Conservation (phyloP, 1,140 invertebrate species). For the Pseudomyrmex flavicornis region DNA sequence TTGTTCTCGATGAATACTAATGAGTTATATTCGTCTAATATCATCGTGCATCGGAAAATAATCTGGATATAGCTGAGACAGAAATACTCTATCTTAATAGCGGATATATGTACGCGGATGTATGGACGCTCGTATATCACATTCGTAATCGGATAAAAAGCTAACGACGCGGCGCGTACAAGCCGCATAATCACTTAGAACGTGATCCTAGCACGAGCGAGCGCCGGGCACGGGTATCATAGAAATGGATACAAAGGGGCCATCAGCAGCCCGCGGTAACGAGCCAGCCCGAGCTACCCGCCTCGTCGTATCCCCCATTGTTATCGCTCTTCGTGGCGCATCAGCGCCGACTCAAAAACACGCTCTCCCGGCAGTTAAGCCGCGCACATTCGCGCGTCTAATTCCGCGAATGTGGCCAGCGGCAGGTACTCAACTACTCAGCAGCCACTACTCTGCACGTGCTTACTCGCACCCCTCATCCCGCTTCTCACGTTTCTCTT, state of each 20-base stretch:
- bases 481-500: background rate
- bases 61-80: background rate
- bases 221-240: slow-evolving; percentile 37
- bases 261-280: slow-evolving; percentile 55
- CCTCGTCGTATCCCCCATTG: slow-evolving; percentile 34
- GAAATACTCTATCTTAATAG: slow-evolving; percentile 10
- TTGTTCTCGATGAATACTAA: background rate
- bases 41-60: background rate
- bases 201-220: slow-evolving; percentile 53
- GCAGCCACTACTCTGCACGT: slow-evolving; percentile 63
- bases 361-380: slow-evolving; percentile 65
- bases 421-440: slow-evolving; percentile 55
- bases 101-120: slow-evolving; percentile 31
- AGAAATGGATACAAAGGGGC: slow-evolving; percentile 61
- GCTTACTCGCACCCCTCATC: slow-evolving; percentile 32
- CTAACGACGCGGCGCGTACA: slow-evolving; percentile 58
- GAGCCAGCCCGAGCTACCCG: slow-evolving; percentile 12
- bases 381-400: slow-evolving; percentile 53
- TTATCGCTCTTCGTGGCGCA: slow-evolving; percentile 58
- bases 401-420: slow-evolving; percentile 58
- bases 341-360: slow-evolving; percentile 58
- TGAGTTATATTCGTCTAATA: background rate
- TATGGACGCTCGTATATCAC: slow-evolving; percentile 40
- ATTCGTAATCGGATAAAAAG: slow-evolving; percentile 61
- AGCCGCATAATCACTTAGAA: slow-evolving; percentile 59